Conservation (phyloP, 64 coral and sea anemone genomes). For the Pachyseris speciosa region DNA sequence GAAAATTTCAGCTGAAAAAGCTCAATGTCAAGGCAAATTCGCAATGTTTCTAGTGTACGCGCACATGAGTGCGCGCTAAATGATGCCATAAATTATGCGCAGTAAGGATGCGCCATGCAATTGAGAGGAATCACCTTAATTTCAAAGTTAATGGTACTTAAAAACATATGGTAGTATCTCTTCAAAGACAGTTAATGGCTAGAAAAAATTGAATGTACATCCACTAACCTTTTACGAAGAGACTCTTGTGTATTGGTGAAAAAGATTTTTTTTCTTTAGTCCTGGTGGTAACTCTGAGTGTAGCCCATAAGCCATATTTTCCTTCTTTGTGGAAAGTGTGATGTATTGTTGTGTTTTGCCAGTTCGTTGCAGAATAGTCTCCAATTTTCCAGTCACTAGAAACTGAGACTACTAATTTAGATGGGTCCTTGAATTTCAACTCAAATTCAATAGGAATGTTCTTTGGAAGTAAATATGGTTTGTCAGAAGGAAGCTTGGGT, state of each 20-base stretch:
- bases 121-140: no score
- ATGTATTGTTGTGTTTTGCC: background rate
- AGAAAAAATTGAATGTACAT: no score
- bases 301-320: background rate
- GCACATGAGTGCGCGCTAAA: no score
- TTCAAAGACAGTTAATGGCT: no score
- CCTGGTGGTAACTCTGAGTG: background rate
- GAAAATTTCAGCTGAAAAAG: no score
- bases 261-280: background rate
- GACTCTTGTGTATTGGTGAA: background rate
- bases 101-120: no score
- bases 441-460: conserved; percentile 18
- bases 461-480: background rate
- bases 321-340: background rate
- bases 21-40: no score
- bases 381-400: conserved; percentile 22
- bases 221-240: conserved; percentile 17
- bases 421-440: conserved; percentile 24
- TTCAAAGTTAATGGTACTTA: no score
- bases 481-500: conserved; percentile 1
- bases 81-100: no score
- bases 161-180: no score
- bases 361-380: background rate
- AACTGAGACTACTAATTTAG: background rate
- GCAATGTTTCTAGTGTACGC: no score